phyloP scores from a whole-genome alignment of 2,888 invertebrate genomes.

The Amphiduros pacificus region DNA sequence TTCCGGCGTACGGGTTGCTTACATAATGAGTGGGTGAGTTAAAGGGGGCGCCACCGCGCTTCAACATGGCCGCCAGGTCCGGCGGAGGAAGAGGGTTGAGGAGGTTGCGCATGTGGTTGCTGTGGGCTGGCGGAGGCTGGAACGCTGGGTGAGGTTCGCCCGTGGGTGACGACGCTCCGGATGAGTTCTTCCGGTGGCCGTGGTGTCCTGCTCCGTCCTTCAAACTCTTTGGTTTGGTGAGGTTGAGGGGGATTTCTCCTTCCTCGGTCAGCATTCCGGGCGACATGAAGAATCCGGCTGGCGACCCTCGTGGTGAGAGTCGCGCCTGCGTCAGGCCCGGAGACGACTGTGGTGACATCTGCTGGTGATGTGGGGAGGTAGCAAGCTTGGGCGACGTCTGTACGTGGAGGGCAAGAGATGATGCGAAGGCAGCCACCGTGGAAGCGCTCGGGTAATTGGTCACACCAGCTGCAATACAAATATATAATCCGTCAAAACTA shows the following conservation, averaged over 20 bases:
- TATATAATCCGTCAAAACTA: too few relatives aligned
- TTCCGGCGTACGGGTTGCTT: slow-evolving; percentile 17
- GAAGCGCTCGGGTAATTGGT: too few relatives aligned
- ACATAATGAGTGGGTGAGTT: slow-evolving; percentile 9
- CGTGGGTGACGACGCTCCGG: not conserved
- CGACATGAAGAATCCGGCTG: not conserved
- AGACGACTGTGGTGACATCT: slow-evolving; percentile 19
- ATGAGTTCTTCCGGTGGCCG: not conserved
- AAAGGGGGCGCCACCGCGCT: slow-evolving; percentile 8
- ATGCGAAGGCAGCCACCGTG: too few relatives aligned
- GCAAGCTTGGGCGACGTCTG: slow-evolving; percentile 15
- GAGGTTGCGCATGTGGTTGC: slow-evolving; percentile 18
- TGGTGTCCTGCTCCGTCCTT: not conserved
- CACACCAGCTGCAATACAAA: too few relatives aligned
- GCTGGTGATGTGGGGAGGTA: slow-evolving; percentile 19
- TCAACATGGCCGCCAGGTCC: not conserved
- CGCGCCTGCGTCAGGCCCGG: slow-evolving; percentile 14
- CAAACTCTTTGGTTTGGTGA: slow-evolving; percentile 12
- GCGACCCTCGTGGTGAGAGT: not conserved
- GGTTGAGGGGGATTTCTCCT: slow-evolving; percentile 19
- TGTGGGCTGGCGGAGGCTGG: slow-evolving; percentile 22
- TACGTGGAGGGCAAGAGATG: slow-evolving; percentile 5
- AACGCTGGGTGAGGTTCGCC: slow-evolving; percentile 1
- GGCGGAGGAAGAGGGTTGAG: slow-evolving; percentile 7
- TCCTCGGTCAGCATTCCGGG: too few relatives aligned